A percentile compares a stretch with the other conserved stretches of the same genome.
Evolutionary conservation across 1,140 invertebrate genomes (phyloP).

Genomic region (Papilio dardanus): DNA sequence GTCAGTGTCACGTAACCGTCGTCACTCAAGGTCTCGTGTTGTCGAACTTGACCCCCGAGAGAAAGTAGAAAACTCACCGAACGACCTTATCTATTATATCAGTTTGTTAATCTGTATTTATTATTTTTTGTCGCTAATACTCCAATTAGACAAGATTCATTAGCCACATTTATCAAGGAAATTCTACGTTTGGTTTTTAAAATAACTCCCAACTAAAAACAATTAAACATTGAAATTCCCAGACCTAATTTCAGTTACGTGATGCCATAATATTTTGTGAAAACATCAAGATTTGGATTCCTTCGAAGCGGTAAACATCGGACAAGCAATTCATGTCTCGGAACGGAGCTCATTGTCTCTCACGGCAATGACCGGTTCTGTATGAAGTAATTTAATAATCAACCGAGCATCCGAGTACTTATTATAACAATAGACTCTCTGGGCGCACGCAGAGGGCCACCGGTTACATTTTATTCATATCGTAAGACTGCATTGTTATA

Average conservation of each 20-base stretch:
- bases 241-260: neutral
- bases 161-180: neutral
- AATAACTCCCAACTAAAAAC: neutral
- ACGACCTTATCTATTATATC: neutral
- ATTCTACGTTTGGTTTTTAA: neutral
- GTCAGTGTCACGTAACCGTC: neutral
- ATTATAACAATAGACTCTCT: slow-evolving; percentile 9
- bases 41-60: neutral
- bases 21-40: neutral
- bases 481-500: neutral
- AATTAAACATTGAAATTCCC: neutral
- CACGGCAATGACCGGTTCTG: slow-evolving; percentile 3
- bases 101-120: neutral
- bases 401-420: neutral
- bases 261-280: neutral
- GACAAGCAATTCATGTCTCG: neutral
- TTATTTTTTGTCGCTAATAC: no score
- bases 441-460: neutral
- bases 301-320: neutral
- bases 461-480: neutral
- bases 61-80: neutral
- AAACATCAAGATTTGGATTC: neutral
- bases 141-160: neutral
- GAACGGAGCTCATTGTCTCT: neutral
- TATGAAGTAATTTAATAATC: slow-evolving; percentile 3